Conservation (phyloP, 2,888 invertebrate species). For the Drosophila flavopinicola region DNA sequence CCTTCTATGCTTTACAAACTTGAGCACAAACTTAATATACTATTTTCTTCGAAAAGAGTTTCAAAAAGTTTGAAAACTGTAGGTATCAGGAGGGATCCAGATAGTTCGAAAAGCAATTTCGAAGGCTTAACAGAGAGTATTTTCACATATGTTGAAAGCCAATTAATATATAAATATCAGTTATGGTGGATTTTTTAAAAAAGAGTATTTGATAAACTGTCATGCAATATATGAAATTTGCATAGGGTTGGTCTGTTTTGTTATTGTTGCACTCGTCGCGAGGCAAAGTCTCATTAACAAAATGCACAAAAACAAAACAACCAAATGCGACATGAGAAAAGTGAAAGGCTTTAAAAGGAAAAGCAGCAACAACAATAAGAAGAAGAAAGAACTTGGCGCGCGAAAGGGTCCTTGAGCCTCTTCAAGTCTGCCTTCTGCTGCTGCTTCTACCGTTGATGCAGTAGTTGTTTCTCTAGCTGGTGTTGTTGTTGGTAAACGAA, state of each 20-base stretch:
- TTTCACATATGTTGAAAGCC: neutral
- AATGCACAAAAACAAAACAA: constrained; percentile 46
- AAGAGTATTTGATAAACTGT: constrained; percentile 8
- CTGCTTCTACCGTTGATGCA: constrained; percentile 22
- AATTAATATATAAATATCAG: neutral
- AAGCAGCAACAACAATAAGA: constrained; percentile 25
- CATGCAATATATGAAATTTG: neutral
- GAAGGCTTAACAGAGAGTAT: neutral
- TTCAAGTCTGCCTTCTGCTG: constrained; percentile 36
- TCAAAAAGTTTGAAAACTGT: no score
- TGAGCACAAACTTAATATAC: no score
- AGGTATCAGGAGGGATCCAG: no score
- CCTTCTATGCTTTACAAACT: no score
- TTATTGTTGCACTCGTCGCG: constrained; percentile 36
- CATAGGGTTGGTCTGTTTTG: constrained; percentile 7
- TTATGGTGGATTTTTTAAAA: neutral
- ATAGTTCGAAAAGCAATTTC: no score
- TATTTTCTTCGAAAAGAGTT: no score
- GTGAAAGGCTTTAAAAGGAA: constrained; percentile 17
- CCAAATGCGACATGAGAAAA: constrained; percentile 23
- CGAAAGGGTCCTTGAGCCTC: constrained; percentile 57
- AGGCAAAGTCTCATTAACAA: constrained; percentile 58
- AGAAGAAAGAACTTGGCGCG: constrained; percentile 39
- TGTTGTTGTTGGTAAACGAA: constrained; percentile 40
- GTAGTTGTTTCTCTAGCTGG: constrained; percentile 11